phyloP scores from a whole-genome alignment of 2,113 vertebrate genomes.

The Notechis scutatus region DNA sequence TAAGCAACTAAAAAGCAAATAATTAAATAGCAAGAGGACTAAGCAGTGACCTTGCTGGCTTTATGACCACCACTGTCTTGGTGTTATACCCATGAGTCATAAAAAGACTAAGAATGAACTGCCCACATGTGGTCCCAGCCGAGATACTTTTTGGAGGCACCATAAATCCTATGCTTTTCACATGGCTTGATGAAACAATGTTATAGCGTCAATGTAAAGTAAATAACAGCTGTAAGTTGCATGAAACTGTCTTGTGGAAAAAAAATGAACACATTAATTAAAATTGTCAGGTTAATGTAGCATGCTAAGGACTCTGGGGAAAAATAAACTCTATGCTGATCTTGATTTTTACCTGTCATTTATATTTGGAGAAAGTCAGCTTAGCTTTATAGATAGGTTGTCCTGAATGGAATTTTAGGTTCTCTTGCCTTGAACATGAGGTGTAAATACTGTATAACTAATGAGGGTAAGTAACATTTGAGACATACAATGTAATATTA shows the following conservation, averaged over 20 bases:
- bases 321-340: conserved; percentile 75
- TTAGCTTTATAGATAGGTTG: conserved; percentile 20
- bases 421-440: background rate
- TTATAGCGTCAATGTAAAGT: conserved; percentile 73
- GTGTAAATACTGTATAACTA: background rate
- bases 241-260: conserved; percentile 78
- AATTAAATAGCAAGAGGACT: conserved; percentile 57
- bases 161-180: conserved; percentile 69
- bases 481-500: conserved; percentile 1
- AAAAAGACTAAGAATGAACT: conserved; percentile 58
- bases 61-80: conserved; percentile 35
- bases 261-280: conserved; percentile 71
- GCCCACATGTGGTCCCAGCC: conserved; percentile 56
- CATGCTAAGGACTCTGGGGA: conserved; percentile 77
- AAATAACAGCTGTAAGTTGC: conserved; percentile 77
- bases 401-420: background rate
- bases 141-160: conserved; percentile 66
- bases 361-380: conserved; percentile 56
- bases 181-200: conserved; percentile 64
- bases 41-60: conserved; percentile 49
- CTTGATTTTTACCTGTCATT: conserved; percentile 70
- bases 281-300: conserved; percentile 81
- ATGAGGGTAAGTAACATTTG: background rate
- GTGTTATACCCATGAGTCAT: conserved; percentile 39
- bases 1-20: conserved; percentile 47